phyloP scores from a whole-genome alignment of 1,140 invertebrate species.

The Cydia splendana region DNA sequence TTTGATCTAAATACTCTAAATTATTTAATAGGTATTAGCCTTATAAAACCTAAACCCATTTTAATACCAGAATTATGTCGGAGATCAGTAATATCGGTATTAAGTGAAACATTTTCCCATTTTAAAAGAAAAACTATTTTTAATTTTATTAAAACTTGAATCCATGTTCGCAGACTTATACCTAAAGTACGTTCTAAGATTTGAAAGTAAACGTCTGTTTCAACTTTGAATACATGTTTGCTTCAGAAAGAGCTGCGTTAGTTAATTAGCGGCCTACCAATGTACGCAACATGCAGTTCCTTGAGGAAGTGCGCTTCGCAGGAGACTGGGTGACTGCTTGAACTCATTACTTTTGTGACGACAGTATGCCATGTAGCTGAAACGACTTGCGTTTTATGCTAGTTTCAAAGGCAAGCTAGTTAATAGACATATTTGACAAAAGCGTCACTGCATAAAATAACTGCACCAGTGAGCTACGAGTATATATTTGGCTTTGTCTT shows the following conservation, averaged over 20 bases:
- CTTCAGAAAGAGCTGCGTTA: conserved; percentile 4
- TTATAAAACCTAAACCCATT: no score
- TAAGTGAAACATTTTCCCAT: no score
- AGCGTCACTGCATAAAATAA: no score
- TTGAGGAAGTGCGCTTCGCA: background rate
- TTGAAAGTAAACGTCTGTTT: background rate
- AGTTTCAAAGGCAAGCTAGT: background rate
- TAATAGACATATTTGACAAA: no score
- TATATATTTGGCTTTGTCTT: no score
- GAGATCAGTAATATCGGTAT: no score
- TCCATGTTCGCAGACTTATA: background rate
- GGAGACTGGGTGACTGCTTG: background rate
- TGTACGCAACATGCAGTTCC: background rate
- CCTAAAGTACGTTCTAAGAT: background rate
- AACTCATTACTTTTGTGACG: conserved; percentile 5
- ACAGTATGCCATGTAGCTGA: background rate
- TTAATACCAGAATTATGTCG: no score
- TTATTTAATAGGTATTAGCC: no score
- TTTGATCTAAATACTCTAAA: background rate
- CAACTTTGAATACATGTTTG: conserved; percentile 2
- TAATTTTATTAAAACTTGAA: no score
- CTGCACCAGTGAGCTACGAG: no score
- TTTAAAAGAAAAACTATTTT: no score
- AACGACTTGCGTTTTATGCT: background rate
- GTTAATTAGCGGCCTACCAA: conserved; percentile 9